These are phyloP conservation scores for Zygothrica quintamaculata DNA, from an alignment of 2,888 invertebrate species.

Conservation along the genomic window DNA sequence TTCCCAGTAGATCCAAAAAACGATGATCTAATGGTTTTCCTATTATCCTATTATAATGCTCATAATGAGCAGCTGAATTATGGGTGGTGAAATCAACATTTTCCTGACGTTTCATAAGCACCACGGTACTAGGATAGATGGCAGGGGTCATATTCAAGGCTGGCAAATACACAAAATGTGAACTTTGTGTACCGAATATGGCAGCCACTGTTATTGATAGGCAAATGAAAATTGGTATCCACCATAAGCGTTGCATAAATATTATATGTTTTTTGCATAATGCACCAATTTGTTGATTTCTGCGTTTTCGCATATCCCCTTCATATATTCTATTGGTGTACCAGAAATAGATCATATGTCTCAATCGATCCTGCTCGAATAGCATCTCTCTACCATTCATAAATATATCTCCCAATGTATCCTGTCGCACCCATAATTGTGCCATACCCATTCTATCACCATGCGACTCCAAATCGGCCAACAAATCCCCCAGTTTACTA, in stretches of 20 bases:
- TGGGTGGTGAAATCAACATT: no score
- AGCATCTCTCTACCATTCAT: background rate
- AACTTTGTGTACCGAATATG: background rate
- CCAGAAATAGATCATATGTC: background rate
- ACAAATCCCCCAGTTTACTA: background rate
- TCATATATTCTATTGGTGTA: background rate
- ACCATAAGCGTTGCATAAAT: background rate
- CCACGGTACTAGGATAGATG: constrained; percentile 1
- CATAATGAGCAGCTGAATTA: no score
- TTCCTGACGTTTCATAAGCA: constrained; percentile 3
- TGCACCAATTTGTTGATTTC: background rate
- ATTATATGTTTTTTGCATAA: constrained; percentile 1
- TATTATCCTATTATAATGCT: no score
- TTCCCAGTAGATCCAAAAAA: background rate
- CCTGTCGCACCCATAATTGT: constrained; percentile 4
- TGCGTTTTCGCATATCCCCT: background rate
- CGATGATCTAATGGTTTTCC: no score
- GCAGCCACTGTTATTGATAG: background rate
- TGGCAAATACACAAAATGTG: constrained; percentile 7
- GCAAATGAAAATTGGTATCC: background rate
- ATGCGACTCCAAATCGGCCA: background rate
- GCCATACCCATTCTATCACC: background rate
- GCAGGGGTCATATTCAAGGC: background rate
- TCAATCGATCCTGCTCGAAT: no score
- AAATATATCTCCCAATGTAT: constrained; percentile 13